Evolutionary conservation across 2,797 vertebrate species (phyloP), one percentile per base, ranked within the genome.

Genomic region (Chaetodon trifasciatus): DNA sequence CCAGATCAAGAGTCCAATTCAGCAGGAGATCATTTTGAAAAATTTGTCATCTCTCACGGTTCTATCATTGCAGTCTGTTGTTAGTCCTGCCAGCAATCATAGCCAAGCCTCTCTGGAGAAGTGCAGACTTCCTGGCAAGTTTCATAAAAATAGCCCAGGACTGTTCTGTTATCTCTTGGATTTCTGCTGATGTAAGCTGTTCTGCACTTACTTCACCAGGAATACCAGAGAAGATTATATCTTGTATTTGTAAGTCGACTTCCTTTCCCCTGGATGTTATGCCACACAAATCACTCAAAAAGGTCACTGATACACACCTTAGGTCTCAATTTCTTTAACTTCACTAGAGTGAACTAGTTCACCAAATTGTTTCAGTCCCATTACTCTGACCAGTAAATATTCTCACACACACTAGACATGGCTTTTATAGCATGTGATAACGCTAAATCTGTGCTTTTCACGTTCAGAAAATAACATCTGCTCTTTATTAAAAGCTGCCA

Each of bases 141-240:
- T 89, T 86, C 74, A 81, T 74, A 71, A 87, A 89, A 88, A 82
- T 64, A 81, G 67, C 64, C 70, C 1, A 21, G 67, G 72, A 83
- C 61, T 16, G 10, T 60, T 66, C 50, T 70, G 86, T 76, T 90
- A 86, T 89, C 79, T 73, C 47, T 19, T 65, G 57, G 78, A 85
- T 76, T 84, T 91, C 76, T 86, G 85, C 82, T 85, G 85, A 87
- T 83, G 82, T 80, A 76, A 83, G 84, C 73, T 65, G 73, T 86
- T 91, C 83, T 81, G 60, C 47, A n/a, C 50, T 66, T 50, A 61
- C 60, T 82, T 68, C 67, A 72, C 49, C 55, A 53, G 71, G 1
- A 70, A 64, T 24, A 42, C 63, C 23, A 15, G 64, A 81, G 63
- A 64, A 85, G 74, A 86, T 85, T 84, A 39, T 57, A 87, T 83